A percentile compares a stretch with the other conserved stretches of the same genome.
Conservation (phyloP, 2,113 vertebrate genomes). For the Ahaetulla prasina region DNA sequence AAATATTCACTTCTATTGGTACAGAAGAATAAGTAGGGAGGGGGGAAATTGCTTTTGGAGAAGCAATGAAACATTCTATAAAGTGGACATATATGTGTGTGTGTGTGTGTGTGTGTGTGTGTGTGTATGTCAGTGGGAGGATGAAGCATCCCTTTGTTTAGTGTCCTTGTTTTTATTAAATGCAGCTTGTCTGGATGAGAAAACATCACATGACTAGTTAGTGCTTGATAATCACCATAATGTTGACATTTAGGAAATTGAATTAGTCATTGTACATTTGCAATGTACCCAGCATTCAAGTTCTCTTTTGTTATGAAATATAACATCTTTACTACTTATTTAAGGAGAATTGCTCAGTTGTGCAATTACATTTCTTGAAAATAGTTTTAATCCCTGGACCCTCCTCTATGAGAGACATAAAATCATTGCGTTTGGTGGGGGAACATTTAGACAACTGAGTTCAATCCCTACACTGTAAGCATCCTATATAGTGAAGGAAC, state of each 20-base stretch:
- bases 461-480: not conserved
- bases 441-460: not conserved
- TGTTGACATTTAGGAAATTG: conserved; percentile 12
- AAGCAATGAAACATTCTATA: not conserved
- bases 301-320: conserved; percentile 10
- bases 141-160: not conserved
- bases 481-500: not conserved
- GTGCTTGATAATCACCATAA: not conserved
- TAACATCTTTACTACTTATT: not conserved
- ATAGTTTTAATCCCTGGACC: conserved; percentile 19
- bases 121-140: no score
- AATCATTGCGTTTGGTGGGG: not conserved
- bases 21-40: not conserved
- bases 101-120: no score
- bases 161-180: not conserved
- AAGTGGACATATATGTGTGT: not conserved
- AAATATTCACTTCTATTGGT: no score
- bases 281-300: conserved; percentile 20
- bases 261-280: conserved; percentile 11
- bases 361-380: conserved; percentile 7
- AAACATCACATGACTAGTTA: conserved; percentile 15
- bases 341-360: conserved; percentile 19
- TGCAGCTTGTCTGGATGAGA: not conserved
- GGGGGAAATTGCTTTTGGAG: conserved; percentile 23
- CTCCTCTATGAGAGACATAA: conserved; percentile 29